Percentiles rank a stretch among this genome's conserved stretches.
phyloP scores from a whole-genome alignment of 1,140 invertebrate genomes.

The Asobara japonica region DNA sequence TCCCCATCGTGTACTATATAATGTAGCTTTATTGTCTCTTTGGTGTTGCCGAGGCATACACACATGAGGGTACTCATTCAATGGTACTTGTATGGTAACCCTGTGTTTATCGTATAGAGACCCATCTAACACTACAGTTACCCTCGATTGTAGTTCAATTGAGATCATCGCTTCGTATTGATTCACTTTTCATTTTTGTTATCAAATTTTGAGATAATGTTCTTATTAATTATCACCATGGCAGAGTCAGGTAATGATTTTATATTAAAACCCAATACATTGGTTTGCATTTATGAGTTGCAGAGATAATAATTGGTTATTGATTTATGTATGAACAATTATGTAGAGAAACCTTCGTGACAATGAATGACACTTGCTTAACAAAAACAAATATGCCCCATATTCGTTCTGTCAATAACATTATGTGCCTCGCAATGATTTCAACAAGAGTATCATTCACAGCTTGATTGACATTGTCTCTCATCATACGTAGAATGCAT shows the following conservation, averaged over 20 bases:
- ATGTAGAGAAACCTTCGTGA: too few relatives aligned
- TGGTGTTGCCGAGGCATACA: background rate
- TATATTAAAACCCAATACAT: too few relatives aligned
- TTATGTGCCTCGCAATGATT: background rate
- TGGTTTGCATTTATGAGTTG: background rate
- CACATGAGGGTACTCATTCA: constrained; percentile 3
- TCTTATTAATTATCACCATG: too few relatives aligned
- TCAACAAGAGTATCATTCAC: background rate
- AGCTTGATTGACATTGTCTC: background rate
- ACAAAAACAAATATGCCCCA: background rate
- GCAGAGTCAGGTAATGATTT: too few relatives aligned
- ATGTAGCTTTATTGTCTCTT: background rate
- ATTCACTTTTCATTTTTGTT: background rate
- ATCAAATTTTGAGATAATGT: background rate
- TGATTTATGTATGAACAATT: too few relatives aligned
- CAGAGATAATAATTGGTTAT: background rate
- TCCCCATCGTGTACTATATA: background rate
- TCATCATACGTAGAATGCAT: background rate
- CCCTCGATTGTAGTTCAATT: background rate
- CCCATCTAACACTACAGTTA: background rate
- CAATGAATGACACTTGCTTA: too few relatives aligned
- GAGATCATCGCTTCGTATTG: background rate
- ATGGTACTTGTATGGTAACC: background rate
- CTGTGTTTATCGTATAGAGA: background rate
- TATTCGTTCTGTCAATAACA: background rate